These are phyloP conservation scores for Spheniscus humboldti DNA, from an alignment of 2,797 vertebrate species.

Conservation along the genomic window DNA sequence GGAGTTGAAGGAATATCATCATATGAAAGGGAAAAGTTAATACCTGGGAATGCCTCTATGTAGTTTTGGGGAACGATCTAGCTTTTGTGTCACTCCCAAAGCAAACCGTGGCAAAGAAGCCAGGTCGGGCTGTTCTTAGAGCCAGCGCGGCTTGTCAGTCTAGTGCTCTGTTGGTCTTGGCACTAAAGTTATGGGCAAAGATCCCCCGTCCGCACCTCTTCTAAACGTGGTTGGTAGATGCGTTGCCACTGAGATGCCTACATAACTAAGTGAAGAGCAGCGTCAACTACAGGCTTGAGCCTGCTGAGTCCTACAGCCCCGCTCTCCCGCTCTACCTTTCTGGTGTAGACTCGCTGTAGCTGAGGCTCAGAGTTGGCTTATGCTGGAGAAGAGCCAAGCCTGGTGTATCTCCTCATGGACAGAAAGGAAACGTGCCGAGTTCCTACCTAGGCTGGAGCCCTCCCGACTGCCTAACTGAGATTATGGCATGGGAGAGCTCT, in stretches of 20 bases:
- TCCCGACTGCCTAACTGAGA: accelerated
- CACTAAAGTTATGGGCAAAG: background rate
- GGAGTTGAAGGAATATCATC: background rate
- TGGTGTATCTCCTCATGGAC: background rate
- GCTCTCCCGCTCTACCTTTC: background rate
- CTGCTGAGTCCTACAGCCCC: background rate
- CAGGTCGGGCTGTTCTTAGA: background rate
- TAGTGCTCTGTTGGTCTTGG: background rate
- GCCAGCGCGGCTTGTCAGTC: background rate
- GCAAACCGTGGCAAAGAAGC: background rate
- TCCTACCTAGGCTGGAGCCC: background rate
- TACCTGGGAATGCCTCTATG: background rate
- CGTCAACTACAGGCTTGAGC: background rate
- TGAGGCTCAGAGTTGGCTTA: background rate
- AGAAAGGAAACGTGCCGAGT: accelerated
- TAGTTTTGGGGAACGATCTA: background rate
- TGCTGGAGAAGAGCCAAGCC: background rate
- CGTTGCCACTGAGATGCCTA: accelerated
- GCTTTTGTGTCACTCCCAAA: background rate
- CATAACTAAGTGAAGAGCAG: background rate
- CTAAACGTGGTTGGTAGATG: accelerated
- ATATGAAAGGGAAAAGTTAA: background rate
- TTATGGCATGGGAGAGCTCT: background rate
- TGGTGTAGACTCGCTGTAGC: background rate
- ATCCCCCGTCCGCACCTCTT: accelerated